Evolutionary conservation across 2,797 vertebrate species (phyloP).

Genomic region (Sphenopsis melanotis): DNA sequence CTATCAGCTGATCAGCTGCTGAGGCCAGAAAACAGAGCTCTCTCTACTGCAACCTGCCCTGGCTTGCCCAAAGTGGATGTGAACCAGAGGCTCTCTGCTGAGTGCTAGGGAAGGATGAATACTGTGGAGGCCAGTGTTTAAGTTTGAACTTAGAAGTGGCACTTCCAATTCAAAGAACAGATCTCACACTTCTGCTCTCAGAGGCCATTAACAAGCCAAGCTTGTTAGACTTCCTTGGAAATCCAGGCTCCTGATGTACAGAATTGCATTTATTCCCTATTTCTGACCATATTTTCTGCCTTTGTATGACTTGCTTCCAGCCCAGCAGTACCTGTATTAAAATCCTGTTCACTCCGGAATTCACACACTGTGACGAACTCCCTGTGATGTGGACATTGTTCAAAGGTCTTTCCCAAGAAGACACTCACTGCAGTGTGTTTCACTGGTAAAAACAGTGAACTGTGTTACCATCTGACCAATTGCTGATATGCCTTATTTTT

Average conservation of each 20-base stretch:
- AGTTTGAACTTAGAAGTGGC: neutral
- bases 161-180: neutral
- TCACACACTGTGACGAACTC: neutral
- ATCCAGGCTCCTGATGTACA: neutral
- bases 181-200: neutral
- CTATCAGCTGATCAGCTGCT: neutral
- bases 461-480: neutral
- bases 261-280: neutral
- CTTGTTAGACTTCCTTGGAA: neutral
- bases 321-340: neutral
- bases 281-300: neutral
- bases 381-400: neutral
- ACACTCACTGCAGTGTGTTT: neutral
- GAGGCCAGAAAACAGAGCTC: neutral
- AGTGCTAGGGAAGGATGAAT: neutral
- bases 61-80: fast-evolving
- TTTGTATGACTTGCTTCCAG: neutral
- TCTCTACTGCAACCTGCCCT: neutral
- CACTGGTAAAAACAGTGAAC: neutral
- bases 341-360: neutral
- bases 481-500: neutral
- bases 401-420: neutral
- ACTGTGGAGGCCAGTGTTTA: neutral
- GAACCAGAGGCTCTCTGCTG: neutral
- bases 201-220: neutral